Evolutionary conservation across 1,140 invertebrate genomes (phyloP).

Genomic region (Heliconius hewitsoni): DNA sequence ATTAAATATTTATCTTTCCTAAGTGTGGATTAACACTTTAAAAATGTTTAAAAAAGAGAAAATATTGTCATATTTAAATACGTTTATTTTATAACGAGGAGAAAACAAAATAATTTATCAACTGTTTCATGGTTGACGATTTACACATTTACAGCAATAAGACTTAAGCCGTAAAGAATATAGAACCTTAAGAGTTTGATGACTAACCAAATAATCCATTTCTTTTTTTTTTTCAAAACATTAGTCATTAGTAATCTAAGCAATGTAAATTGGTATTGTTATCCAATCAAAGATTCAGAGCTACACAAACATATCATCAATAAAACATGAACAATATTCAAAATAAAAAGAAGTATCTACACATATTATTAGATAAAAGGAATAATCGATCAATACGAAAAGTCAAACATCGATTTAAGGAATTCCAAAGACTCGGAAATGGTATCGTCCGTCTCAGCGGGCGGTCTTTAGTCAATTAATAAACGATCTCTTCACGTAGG

Average conservation of each 20-base stretch:
- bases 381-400: slow-evolving; percentile 31
- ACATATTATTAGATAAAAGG: slow-evolving; percentile 23
- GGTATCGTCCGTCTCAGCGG: slow-evolving; percentile 43
- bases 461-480: slow-evolving; percentile 63
- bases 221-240: background rate
- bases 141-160: no score
- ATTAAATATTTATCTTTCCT: no score
- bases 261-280: background rate
- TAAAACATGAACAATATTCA: background rate
- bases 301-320: background rate
- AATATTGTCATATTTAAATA: no score
- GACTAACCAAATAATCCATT: background rate
- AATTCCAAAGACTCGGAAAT: slow-evolving; percentile 48
- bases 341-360: slow-evolving; percentile 1
- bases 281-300: background rate
- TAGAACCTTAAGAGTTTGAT: no score
- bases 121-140: no score
- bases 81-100: no score
- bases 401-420: slow-evolving; percentile 34
- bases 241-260: background rate
- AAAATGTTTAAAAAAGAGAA: no score
- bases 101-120: no score
- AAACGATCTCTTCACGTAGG: slow-evolving; percentile 68
- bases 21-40: no score
- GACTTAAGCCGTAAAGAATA: no score